A percentile compares a stretch with the other conserved stretches of the same genome.
phyloP scores from a whole-genome alignment of 2,113 vertebrate genomes.

The Mesocricetus auratus region DNA sequence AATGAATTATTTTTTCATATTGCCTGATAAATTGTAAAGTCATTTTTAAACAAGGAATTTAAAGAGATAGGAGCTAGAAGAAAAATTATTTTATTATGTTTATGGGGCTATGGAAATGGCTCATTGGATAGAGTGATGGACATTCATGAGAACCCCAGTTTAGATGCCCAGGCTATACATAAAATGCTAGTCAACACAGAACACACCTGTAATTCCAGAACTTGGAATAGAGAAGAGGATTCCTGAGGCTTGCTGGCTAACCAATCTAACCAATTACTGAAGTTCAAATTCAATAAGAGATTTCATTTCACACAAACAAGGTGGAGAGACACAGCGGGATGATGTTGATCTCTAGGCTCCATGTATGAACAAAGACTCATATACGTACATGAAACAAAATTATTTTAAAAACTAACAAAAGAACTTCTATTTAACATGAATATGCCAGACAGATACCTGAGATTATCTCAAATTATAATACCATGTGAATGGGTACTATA shows the following conservation, averaged over 20 bases:
- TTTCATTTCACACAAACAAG: background rate
- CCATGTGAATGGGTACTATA: background rate
- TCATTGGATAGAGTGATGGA: too few relatives aligned
- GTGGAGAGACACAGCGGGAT: background rate
- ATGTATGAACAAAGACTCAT: background rate
- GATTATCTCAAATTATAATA: background rate
- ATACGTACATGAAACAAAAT: background rate
- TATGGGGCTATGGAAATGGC: background rate
- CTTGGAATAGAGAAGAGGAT: background rate
- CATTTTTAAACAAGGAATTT: background rate
- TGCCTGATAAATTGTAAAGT: background rate
- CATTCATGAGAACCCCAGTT: background rate
- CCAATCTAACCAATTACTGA: background rate
- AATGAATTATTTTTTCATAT: background rate
- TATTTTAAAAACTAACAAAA: background rate
- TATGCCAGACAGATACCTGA: background rate
- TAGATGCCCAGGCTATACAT: background rate
- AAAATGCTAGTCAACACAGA: background rate
- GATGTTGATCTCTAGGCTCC: background rate
- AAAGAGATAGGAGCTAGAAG: background rate
- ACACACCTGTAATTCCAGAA: too few relatives aligned
- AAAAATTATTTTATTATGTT: background rate
- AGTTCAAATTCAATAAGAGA: background rate
- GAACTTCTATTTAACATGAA: background rate
- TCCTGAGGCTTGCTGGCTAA: too few relatives aligned